A percentile compares a stretch with the other conserved stretches of the same genome.
Evolutionary conservation across 2,113 vertebrate species (phyloP).

Genomic region (Cynopterus brachyotis): DNA sequence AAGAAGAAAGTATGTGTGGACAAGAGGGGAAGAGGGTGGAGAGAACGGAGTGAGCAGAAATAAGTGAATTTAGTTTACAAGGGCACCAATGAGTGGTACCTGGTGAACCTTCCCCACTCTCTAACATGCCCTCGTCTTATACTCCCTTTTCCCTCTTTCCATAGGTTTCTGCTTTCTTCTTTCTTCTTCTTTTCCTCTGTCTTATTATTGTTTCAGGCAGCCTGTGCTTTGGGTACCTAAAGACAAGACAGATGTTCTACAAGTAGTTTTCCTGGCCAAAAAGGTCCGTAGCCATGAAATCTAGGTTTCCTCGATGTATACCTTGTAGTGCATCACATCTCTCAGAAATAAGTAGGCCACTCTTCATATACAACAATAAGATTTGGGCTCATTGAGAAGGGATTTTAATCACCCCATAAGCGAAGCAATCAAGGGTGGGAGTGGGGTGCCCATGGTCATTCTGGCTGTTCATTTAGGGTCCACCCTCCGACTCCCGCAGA

Average conservation of each 20-base stretch:
- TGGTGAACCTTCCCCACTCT: not conserved
- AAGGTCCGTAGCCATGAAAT: no score
- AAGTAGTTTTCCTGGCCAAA: not conserved
- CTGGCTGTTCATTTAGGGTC: no score
- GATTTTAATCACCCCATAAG: no score
- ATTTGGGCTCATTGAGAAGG: not conserved
- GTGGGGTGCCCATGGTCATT: not conserved
- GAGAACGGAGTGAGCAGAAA: not conserved
- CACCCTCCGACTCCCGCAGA: no score
- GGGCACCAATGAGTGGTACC: not conserved
- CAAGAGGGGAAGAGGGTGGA: not conserved
- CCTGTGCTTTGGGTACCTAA: not conserved
- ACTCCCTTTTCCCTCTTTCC: not conserved
- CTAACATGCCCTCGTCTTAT: rapidly evolving
- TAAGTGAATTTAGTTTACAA: not conserved
- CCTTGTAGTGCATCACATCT: not conserved
- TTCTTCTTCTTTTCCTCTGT: not conserved
- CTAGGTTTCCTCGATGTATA: not conserved
- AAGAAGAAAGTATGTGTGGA: not conserved
- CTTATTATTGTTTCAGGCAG: not conserved
- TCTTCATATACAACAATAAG: not conserved
- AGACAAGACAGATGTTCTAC: not conserved
- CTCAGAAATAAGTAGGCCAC: not conserved
- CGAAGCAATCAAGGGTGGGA: not conserved
- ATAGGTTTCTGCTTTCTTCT: not conserved